A percentile compares a stretch with the other conserved stretches of the same genome.
phyloP scores from a whole-genome alignment of 2,888 invertebrate genomes.

The Athetis lepigone region DNA sequence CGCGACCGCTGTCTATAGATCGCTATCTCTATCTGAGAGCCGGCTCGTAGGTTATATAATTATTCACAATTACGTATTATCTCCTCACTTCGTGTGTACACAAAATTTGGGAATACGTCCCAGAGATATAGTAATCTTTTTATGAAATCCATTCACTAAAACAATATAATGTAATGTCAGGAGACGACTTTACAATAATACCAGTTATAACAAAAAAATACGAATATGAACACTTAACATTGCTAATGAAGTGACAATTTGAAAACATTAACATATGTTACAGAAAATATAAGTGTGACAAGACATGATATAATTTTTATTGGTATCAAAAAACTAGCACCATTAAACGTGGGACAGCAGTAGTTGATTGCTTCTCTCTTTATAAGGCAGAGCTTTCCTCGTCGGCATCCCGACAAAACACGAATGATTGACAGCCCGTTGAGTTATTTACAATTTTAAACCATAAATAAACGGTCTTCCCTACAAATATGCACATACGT shows the following conservation, averaged over 20 bases:
- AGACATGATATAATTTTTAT: conserved; percentile 58
- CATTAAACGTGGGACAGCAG: conserved; percentile 62
- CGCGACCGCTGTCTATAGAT: conserved; percentile 75
- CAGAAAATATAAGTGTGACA: conserved; percentile 54
- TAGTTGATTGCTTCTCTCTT: conserved; percentile 65
- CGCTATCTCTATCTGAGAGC: conserved; percentile 78
- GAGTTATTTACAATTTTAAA: conserved; percentile 75
- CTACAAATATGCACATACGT: conserved; percentile 73
- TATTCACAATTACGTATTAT: conserved; percentile 78
- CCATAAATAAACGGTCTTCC: conserved; percentile 76
- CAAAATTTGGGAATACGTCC: conserved; percentile 56
- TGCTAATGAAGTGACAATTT: conserved; percentile 52
- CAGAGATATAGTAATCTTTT: conserved; percentile 61
- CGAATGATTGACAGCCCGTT: conserved; percentile 83
- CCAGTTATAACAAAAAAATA: conserved; percentile 26
- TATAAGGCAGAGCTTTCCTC: conserved; percentile 82
- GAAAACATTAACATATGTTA: conserved; percentile 49
- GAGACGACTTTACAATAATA: conserved; percentile 16
- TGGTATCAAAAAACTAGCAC: conserved; percentile 65
- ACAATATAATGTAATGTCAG: conserved; percentile 27
- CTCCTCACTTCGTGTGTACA: conserved; percentile 60
- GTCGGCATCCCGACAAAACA: conserved; percentile 77
- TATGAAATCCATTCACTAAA: conserved; percentile 51
- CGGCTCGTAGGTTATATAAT: conserved; percentile 81
- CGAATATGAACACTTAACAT: conserved; percentile 25